Base-by-base conservation (phyloP, 2,113 vertebrate species). In the Lethenteron reissneri region DNA sequence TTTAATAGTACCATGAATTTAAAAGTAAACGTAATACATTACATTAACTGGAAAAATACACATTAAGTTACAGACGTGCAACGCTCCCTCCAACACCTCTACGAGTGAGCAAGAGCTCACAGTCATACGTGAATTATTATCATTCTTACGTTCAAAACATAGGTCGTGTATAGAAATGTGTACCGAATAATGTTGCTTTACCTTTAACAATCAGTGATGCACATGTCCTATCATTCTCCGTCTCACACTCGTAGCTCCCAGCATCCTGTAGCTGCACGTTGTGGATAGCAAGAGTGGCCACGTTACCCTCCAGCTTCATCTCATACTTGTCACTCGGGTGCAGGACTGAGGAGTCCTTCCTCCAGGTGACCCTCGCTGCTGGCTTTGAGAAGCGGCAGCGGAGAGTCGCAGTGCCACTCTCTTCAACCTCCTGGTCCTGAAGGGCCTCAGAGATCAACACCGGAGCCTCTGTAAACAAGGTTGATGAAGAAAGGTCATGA, bases 351-450 rank as follows among this genome's bases (percentile, higher is more conserved):
- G 64, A 9, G 8, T 21, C 64, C 21, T 68, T 68, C 11, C 64
- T 68, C 64, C 64, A 68, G 64, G 64, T 68, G 64, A 68, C 64
- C 21, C 21, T n/a, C n/a, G n/a, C 64, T 9, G n/a, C 64, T 68
- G n/a, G 64, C 64, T 68, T 68, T 68, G 64, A 68, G 11, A 68
- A 21, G 9, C 21, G n/a, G 11, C 64, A 68, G 64, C n/a, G n/a
- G 64, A 68, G 21, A 11, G 64, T 68, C n/a, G 64, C 64, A 68
- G n/a, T 68, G 9, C 64, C 64, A n/a, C 21, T n/a, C 64, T 68
- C 64, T 11, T 68, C 64, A 21, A 68, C 64, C 9, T 68, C 64
- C n/a, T 17, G 9, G 64, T 68, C 64, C n/a, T 21, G n/a, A n/a
- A 68, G 21, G 8, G 64, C 21, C 64, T 68, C 64, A 68, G 21